These are phyloP conservation scores for Hypothenemus hampei DNA, from an alignment of 1,140 invertebrate genomes.

Conservation along the genomic window DNA sequence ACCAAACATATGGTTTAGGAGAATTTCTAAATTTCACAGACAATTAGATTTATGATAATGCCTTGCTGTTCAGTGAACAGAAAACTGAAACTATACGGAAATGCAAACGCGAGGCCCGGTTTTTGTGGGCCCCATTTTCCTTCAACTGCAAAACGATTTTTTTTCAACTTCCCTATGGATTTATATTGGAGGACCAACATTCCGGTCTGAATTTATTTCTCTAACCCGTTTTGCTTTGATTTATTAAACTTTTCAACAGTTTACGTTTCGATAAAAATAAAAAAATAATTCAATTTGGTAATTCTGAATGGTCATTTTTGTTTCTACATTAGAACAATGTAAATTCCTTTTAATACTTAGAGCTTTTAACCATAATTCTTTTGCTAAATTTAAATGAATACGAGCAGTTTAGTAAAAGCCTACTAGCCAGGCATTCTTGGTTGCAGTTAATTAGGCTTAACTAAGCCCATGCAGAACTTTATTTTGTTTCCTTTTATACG, in stretches of 20 bases:
- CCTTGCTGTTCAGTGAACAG: constrained; percentile 22
- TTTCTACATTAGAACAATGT: too few relatives aligned
- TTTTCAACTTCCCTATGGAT: constrained; percentile 15
- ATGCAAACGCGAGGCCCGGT: constrained; percentile 22
- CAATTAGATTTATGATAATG: constrained; percentile 29
- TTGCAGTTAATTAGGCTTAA: constrained; percentile 3
- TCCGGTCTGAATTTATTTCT: constrained; percentile 19
- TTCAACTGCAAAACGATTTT: constrained; percentile 20
- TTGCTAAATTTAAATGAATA: not conserved
- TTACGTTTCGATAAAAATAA: too few relatives aligned
- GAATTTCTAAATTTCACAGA: constrained; percentile 25
- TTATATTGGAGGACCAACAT: constrained; percentile 13
- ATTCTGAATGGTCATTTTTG: too few relatives aligned
- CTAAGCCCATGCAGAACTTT: not conserved
- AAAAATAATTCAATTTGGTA: too few relatives aligned
- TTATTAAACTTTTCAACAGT: too few relatives aligned
- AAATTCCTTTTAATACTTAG: too few relatives aligned
- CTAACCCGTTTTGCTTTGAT: too few relatives aligned
- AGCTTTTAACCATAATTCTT: too few relatives aligned
- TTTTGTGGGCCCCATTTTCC: constrained; percentile 7
- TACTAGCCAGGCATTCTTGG: not conserved
- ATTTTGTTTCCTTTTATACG: constrained; percentile 7
- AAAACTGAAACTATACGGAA: constrained; percentile 29
- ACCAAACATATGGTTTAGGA: constrained; percentile 18
- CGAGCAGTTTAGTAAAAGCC: not conserved